phyloP scores from a whole-genome alignment of 2,888 invertebrate species.

The Chalcosyrphus nemorum region DNA sequence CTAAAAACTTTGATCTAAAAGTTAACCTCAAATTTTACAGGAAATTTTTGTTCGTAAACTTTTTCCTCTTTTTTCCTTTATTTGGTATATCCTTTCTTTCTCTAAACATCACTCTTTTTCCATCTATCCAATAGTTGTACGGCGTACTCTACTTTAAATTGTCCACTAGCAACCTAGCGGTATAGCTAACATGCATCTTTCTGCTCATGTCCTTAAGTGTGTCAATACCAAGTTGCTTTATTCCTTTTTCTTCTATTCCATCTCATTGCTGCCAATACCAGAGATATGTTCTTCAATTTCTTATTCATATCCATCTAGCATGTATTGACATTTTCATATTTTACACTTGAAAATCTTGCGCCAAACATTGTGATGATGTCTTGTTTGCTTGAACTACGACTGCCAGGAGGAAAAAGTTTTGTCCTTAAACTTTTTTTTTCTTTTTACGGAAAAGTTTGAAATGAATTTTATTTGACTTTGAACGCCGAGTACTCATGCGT shows the following conservation, averaged over 20 bases:
- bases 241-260: not conserved
- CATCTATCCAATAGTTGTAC: not conserved
- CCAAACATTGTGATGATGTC: not conserved
- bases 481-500: not conserved
- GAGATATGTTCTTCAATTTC: not conserved
- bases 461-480: constrained; percentile 46
- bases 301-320: not conserved
- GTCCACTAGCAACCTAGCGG: not conserved
- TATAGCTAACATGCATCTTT: not conserved
- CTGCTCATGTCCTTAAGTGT: not conserved
- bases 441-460: constrained; percentile 24
- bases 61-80: not conserved
- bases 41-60: not conserved
- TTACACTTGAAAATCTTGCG: not conserved
- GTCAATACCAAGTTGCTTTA: constrained; percentile 5
- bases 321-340: not conserved
- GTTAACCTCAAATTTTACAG: not conserved
- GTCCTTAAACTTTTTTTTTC: not conserved
- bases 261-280: not conserved
- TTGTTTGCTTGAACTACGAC: not conserved
- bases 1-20: not conserved
- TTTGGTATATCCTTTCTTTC: not conserved
- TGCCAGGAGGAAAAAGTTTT: constrained; percentile 2
- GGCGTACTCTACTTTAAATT: not conserved
- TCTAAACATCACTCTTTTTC: not conserved